Evolutionary conservation across 1,140 invertebrate genomes (phyloP).

Genomic region (Hirudo medicinalis): DNA sequence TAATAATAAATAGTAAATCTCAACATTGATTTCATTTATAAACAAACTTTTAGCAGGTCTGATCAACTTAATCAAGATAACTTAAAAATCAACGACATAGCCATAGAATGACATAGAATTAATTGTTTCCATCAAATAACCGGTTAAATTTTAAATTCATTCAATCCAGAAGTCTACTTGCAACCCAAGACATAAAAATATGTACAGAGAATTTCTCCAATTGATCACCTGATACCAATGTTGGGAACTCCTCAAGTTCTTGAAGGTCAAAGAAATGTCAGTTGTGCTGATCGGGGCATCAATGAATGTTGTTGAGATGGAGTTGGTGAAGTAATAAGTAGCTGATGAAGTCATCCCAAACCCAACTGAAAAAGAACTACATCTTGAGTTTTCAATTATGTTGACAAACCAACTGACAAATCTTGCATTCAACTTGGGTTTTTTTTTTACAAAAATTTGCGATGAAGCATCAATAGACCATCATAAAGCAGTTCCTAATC

Average conservation of each 20-base stretch:
- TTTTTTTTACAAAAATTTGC: too few relatives aligned
- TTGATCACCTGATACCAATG: slow-evolving; percentile 50
- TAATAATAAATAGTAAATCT: neutral
- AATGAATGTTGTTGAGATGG: slow-evolving; percentile 47
- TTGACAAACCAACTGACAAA: too few relatives aligned
- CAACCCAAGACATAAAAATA: neutral
- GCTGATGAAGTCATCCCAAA: slow-evolving; percentile 50
- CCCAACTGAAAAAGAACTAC: slow-evolving; percentile 41
- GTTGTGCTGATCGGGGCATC: slow-evolving; percentile 37
- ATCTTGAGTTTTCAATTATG: neutral
- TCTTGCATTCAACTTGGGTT: too few relatives aligned
- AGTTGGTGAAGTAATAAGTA: slow-evolving; percentile 51
- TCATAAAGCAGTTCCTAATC: too few relatives aligned
- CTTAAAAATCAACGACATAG: neutral
- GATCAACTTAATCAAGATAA: neutral
- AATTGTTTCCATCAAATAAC: neutral
- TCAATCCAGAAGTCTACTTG: neutral
- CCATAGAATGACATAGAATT: neutral
- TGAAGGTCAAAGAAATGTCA: slow-evolving; percentile 38
- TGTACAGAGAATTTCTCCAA: neutral
- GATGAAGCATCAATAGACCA: too few relatives aligned
- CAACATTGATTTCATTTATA: too few relatives aligned
- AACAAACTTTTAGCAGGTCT: too few relatives aligned
- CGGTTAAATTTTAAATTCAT: neutral
- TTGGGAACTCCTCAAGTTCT: slow-evolving; percentile 43